These are phyloP conservation scores for Temnothorax rugatulus DNA, from an alignment of 2,888 invertebrate genomes.

Conservation along the genomic window DNA sequence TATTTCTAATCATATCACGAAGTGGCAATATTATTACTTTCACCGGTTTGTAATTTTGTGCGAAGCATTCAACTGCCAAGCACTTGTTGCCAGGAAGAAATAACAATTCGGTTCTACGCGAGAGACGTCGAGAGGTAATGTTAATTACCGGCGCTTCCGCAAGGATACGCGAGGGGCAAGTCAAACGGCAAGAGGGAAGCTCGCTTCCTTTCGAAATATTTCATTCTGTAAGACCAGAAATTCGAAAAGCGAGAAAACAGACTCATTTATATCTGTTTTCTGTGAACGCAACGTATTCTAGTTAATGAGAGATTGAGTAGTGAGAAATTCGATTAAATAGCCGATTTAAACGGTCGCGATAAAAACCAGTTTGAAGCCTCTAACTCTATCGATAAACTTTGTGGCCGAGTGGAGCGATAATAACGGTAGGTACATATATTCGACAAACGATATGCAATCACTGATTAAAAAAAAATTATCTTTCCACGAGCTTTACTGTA, in stretches of 20 bases:
- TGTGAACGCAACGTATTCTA: slow-evolving; percentile 34
- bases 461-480: slow-evolving; percentile 58
- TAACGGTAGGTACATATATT: slow-evolving; percentile 54
- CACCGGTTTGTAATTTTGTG: slow-evolving; percentile 2
- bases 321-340: slow-evolving; percentile 54
- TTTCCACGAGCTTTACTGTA: slow-evolving; percentile 49
- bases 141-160: slow-evolving; percentile 60
- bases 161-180: slow-evolving; percentile 51
- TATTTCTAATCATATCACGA: slow-evolving; percentile 2
- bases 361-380: slow-evolving; percentile 54
- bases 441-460: slow-evolving; percentile 57
- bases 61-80: slow-evolving; percentile 32
- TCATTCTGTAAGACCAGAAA: slow-evolving; percentile 45
- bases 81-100: slow-evolving; percentile 74
- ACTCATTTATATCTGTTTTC: slow-evolving; percentile 19
- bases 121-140: slow-evolving; percentile 53
- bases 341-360: slow-evolving; percentile 49
- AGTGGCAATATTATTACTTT: slow-evolving; percentile 28
- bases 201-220: slow-evolving; percentile 61
- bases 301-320: slow-evolving; percentile 52
- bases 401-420: slow-evolving; percentile 56
- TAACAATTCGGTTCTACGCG: slow-evolving; percentile 58
- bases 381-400: slow-evolving; percentile 57
- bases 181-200: slow-evolving; percentile 32
- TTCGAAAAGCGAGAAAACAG: slow-evolving; percentile 29